Percentiles rank a stretch among this genome's conserved stretches.
Conservation (phyloP, 2,888 invertebrate genomes). For the Isoperla grammatica region DNA sequence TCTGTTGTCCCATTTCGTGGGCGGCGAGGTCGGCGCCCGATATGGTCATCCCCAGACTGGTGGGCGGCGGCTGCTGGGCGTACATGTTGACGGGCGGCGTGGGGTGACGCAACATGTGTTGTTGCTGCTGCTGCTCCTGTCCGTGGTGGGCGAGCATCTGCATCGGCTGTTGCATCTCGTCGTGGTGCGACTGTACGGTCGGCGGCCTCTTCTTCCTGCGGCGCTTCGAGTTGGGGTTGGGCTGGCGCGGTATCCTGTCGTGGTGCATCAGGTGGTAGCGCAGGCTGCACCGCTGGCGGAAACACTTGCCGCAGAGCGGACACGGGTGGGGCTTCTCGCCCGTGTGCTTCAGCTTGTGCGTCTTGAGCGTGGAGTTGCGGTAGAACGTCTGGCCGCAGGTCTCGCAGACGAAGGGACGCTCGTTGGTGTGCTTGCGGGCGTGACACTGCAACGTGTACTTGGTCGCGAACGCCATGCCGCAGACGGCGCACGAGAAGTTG, state of each 20-base stretch:
- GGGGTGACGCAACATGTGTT: no score
- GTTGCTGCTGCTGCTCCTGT: no score
- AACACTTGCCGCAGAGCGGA: constrained; percentile 13
- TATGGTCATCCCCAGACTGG: no score
- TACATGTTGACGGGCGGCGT: no score
- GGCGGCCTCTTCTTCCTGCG: no score
- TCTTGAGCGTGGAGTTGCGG: constrained; percentile 55
- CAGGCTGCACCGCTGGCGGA: constrained; percentile 14
- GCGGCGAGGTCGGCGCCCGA: no score
- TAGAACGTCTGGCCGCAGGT: constrained; percentile 60
- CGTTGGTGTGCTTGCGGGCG: constrained; percentile 66
- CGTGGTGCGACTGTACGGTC: no score
- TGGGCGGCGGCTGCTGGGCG: no score
- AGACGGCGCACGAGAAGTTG: constrained; percentile 1
- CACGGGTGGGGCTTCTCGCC: constrained; percentile 13
- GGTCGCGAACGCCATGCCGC: constrained; percentile 12
- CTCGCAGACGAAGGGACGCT: constrained; percentile 61
- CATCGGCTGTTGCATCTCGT: no score
- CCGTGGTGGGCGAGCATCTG: no score
- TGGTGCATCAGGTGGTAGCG: constrained; percentile 18
- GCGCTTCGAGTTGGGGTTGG: no score
- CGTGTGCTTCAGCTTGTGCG: constrained; percentile 15
- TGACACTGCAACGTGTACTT: constrained; percentile 66
- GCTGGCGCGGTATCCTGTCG: background rate
- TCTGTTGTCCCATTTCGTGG: no score